phyloP scores from a whole-genome alignment of 2,797 vertebrate species.

The Pempheris klunzingeri region DNA sequence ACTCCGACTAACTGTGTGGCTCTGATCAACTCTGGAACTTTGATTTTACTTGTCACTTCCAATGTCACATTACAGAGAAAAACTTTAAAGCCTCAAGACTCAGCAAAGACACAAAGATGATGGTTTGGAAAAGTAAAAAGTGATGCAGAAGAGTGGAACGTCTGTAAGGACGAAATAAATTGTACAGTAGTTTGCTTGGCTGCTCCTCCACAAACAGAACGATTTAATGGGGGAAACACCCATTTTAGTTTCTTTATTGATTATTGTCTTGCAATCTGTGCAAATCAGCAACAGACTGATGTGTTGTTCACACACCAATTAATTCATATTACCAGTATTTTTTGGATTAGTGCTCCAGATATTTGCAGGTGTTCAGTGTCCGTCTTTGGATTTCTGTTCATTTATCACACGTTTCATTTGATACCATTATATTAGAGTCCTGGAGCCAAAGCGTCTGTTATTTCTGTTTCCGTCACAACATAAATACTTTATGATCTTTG shows the following conservation, averaged over 20 bases:
- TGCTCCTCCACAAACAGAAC: background rate
- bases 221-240: background rate
- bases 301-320: background rate
- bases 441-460: background rate
- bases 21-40: slow-evolving; percentile 62
- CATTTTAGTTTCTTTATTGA: background rate
- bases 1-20: slow-evolving; percentile 49
- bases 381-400: too few species aligned
- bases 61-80: slow-evolving; percentile 48
- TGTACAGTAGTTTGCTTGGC: background rate
- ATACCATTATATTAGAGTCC: background rate
- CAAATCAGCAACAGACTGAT: background rate
- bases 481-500: too few species aligned
- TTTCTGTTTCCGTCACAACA: background rate
- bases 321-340: background rate
- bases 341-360: background rate
- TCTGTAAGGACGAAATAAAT: background rate
- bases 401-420: background rate
- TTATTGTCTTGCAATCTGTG: background rate
- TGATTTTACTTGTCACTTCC: slow-evolving; percentile 64
- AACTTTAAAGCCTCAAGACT: slow-evolving; percentile 29
- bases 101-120: slow-evolving; percentile 16
- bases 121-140: background rate
- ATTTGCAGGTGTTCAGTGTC: background rate
- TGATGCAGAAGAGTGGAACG: background rate